A percentile compares a stretch with the other conserved stretches of the same genome.
Evolutionary conservation across 2,797 vertebrate species (phyloP).

Genomic region (Dipus sagitta): DNA sequence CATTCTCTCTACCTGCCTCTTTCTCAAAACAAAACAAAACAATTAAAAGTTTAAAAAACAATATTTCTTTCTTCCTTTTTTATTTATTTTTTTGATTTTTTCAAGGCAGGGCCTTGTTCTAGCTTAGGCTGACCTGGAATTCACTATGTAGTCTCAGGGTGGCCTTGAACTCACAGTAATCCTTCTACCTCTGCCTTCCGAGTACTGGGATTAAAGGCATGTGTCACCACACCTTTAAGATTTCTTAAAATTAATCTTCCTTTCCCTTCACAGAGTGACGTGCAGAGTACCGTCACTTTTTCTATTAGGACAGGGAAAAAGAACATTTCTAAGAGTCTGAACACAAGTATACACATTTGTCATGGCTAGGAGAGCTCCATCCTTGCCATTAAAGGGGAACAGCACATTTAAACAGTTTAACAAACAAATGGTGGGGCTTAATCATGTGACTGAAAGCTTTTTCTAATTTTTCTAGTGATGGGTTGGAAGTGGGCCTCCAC

Average conservation of each 20-base stretch:
- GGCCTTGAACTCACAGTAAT: too few species aligned
- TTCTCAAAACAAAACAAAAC: too few species aligned
- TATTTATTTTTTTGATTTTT: too few species aligned
- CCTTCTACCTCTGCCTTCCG: too few species aligned
- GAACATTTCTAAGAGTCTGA: background rate
- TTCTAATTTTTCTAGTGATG: conserved; percentile 65
- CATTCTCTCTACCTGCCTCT: too few species aligned
- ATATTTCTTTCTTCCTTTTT: too few species aligned
- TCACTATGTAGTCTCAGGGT: too few species aligned
- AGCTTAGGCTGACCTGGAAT: too few species aligned
- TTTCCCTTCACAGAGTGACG: background rate
- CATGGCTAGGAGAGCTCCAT: background rate
- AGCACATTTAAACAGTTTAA: background rate
- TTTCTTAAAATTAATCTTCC: background rate
- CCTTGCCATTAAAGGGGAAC: conserved; percentile 33
- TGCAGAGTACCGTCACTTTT: background rate
- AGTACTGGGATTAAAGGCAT: too few species aligned
- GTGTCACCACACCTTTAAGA: too few species aligned
- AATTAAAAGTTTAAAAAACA: too few species aligned
- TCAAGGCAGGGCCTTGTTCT: too few species aligned
- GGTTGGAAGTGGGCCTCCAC: conserved; percentile 65
- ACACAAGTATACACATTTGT: background rate
- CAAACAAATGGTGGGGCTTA: background rate
- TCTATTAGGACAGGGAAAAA: conserved; percentile 31
- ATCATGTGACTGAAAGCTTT: conserved; percentile 57